Evolutionary conservation across 2,113 vertebrate genomes (phyloP).

Genomic region (Beaufortia kweichowensis): DNA sequence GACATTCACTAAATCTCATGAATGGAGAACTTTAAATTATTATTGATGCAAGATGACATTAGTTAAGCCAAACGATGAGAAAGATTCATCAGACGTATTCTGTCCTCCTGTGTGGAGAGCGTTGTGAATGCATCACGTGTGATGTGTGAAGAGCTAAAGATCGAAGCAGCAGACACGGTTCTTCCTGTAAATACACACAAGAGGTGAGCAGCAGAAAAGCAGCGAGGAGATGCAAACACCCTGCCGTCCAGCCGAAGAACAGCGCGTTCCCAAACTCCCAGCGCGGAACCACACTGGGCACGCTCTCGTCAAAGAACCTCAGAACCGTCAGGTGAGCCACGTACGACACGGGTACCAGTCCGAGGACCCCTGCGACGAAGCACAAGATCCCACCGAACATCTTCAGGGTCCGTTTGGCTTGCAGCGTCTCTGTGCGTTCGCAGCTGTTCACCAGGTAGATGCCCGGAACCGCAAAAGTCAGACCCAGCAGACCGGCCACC

Average conservation of each 20-base stretch:
- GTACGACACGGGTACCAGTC: slow-evolving; percentile 57
- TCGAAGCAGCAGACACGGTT: neutral
- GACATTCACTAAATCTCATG: neutral
- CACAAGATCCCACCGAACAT: slow-evolving; percentile 51
- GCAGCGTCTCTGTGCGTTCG: slow-evolving; percentile 37
- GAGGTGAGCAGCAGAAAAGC: slow-evolving; percentile 59
- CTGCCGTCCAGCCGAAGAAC: slow-evolving; percentile 62
- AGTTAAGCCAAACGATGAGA: neutral
- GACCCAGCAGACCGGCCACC: slow-evolving; percentile 37
- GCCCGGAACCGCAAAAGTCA: slow-evolving; percentile 53
- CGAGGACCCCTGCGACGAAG: slow-evolving; percentile 46
- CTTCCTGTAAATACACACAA: slow-evolving; percentile 49
- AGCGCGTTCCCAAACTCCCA: slow-evolving; percentile 60
- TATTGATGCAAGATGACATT: neutral
- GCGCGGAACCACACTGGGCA: slow-evolving; percentile 51
- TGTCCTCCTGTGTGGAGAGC: slow-evolving; percentile 25
- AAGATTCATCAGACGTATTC: slow-evolving; percentile 51
- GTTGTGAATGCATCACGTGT: neutral
- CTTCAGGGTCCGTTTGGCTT: slow-evolving; percentile 49
- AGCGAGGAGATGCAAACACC: slow-evolving; percentile 55
- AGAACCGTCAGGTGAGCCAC: slow-evolving; percentile 49
- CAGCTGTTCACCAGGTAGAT: slow-evolving; percentile 55
- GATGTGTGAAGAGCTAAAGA: slow-evolving; percentile 6
- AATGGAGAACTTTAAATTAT: neutral
- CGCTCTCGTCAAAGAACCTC: slow-evolving; percentile 54